Conservation (phyloP, 2,797 vertebrate species). For the Sternotherus odoratus region DNA sequence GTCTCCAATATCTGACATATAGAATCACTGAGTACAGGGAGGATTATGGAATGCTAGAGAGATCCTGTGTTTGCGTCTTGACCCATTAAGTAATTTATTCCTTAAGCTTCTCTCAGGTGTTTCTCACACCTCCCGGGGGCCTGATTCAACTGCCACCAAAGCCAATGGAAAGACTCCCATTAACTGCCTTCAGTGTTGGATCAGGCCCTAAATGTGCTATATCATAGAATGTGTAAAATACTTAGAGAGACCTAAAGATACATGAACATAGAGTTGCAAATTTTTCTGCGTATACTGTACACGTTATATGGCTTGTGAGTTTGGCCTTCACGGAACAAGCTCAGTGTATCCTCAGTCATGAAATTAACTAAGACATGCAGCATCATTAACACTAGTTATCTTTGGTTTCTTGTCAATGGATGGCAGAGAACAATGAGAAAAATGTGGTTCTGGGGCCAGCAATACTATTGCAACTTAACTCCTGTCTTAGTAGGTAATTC, state of each 20-base stretch:
- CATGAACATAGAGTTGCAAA: background rate
- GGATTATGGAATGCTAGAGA: slow-evolving; percentile 37
- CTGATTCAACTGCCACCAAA: slow-evolving; percentile 10
- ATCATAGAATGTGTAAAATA: background rate
- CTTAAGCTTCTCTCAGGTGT: slow-evolving; percentile 12
- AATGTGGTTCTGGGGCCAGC: background rate
- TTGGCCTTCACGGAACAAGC: background rate
- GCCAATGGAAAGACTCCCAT: slow-evolving; percentile 24
- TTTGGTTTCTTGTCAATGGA: background rate
- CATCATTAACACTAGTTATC: background rate
- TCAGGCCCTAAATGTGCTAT: background rate
- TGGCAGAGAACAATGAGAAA: background rate
- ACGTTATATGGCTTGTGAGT: background rate
- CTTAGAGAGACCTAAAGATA: background rate
- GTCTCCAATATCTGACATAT: background rate
- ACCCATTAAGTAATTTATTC: slow-evolving; percentile 38
- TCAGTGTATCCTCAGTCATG: fast-evolving
- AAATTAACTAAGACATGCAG: background rate
- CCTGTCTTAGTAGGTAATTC: background rate
- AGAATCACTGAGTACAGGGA: background rate
- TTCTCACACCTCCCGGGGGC: slow-evolving; percentile 51
- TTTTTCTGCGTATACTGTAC: background rate
- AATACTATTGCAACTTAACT: background rate
- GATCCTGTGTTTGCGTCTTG: slow-evolving; percentile 18
- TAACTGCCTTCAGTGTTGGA: background rate